Percentiles rank a stretch among this genome's conserved stretches.
Conservation (phyloP, 2,797 vertebrate genomes). For the Aeoliscus strigatus region DNA sequence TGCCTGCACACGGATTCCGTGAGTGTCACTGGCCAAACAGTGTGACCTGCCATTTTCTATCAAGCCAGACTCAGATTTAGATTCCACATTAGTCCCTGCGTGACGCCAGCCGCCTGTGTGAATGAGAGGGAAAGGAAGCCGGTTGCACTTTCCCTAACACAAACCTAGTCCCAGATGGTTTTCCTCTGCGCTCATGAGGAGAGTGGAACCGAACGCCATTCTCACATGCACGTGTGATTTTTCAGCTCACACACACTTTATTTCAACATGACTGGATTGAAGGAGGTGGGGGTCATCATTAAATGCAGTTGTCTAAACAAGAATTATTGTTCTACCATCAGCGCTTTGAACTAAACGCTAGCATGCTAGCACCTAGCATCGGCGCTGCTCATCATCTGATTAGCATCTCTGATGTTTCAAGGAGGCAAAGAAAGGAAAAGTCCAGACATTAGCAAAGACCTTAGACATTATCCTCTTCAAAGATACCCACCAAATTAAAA, state of each 20-base stretch:
- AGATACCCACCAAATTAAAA: no score
- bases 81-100: constrained; percentile 55
- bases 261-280: not conserved
- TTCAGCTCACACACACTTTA: constrained; percentile 46
- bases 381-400: no score
- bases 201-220: constrained; percentile 49
- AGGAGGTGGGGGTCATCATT: not conserved
- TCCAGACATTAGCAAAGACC: no score
- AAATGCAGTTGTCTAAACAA: not conserved
- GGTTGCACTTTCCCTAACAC: constrained; percentile 75
- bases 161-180: constrained; percentile 75
- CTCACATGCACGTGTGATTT: constrained; percentile 63
- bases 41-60: constrained; percentile 64
- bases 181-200: constrained; percentile 56
- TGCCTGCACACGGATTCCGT: constrained; percentile 50
- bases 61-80: constrained; percentile 68
- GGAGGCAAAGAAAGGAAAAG: no score
- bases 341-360: constrained; percentile 1
- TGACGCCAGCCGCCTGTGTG: constrained; percentile 55
- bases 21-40: constrained; percentile 58
- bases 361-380: not conserved
- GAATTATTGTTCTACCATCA: no score
- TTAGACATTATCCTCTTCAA: no score
- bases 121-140: constrained; percentile 53
- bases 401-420: no score